Evolutionary conservation across 2,888 invertebrate genomes (phyloP).

Genomic region (Lordiphosa andalusiaca): DNA sequence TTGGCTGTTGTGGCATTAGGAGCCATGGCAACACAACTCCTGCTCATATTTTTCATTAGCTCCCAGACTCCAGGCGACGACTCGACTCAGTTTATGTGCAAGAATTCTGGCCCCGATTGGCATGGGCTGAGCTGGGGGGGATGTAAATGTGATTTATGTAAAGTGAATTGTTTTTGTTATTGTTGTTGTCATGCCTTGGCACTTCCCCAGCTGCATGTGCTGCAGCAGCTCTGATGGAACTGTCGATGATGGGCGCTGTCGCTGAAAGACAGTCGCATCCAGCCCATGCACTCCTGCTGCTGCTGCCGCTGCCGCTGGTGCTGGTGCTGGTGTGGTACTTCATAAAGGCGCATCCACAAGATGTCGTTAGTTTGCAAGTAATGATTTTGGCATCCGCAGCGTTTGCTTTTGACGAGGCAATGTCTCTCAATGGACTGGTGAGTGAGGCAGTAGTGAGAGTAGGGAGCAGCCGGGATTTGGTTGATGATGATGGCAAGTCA

Average conservation of each 20-base stretch:
- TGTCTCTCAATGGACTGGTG: constrained; percentile 11
- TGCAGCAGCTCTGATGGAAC: constrained; percentile 18
- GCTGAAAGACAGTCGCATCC: constrained; percentile 10
- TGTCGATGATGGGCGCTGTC: constrained; percentile 29
- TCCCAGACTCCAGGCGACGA: neutral
- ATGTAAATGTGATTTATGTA: constrained; percentile 24
- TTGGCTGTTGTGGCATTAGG: constrained; percentile 3
- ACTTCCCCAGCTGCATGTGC: constrained; percentile 22
- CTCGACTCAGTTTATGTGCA: constrained; percentile 9
- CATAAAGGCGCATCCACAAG: constrained; percentile 38
- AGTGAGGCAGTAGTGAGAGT: no score
- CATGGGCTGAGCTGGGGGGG: neutral
- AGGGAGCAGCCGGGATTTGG: no score
- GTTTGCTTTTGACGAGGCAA: constrained; percentile 36
- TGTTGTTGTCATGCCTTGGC: constrained; percentile 17
- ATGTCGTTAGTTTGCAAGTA: constrained; percentile 52
- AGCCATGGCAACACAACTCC: neutral
- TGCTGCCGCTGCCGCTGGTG: constrained; percentile 1
- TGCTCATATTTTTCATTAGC: no score
- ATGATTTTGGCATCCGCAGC: constrained; percentile 36
- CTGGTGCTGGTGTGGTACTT: constrained; percentile 7
- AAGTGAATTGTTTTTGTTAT: constrained; percentile 19
- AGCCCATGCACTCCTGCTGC: constrained; percentile 1
- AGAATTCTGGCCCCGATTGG: neutral
- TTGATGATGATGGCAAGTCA: no score